These are phyloP conservation scores for Adrianichthys oophorus DNA, from an alignment of 2,797 vertebrate species.

Conservation along the genomic window DNA sequence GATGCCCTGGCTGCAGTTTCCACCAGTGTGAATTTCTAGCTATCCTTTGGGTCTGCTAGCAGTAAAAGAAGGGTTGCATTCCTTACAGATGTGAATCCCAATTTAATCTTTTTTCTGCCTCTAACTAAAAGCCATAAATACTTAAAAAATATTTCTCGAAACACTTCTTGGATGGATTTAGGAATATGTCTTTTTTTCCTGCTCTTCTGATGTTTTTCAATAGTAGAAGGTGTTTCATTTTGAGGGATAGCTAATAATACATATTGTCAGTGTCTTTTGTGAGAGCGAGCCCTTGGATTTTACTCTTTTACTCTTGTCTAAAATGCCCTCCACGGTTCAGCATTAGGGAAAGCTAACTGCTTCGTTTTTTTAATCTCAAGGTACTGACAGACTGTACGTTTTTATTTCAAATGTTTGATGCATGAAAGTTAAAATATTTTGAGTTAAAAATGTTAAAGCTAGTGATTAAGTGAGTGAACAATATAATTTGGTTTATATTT, in stretches of 20 bases:
- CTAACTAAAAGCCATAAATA: conserved; percentile 14
- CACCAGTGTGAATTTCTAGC: background rate
- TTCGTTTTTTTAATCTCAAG: conserved; percentile 57
- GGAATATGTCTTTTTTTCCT: conserved; percentile 37
- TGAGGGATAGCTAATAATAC: conserved; percentile 67
- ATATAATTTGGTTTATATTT: conserved; percentile 8
- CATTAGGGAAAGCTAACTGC: conserved; percentile 16
- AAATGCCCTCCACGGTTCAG: conserved; percentile 48
- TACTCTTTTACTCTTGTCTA: conserved; percentile 44
- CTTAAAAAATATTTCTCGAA: conserved; percentile 39
- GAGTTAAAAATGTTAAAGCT: conserved; percentile 4
- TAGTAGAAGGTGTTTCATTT: conserved; percentile 78
- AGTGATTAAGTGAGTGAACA: background rate
- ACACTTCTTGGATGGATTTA: conserved; percentile 35
- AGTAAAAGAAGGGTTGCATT: too few species aligned
- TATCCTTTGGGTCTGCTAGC: too few species aligned
- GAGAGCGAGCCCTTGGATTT: conserved; percentile 37
- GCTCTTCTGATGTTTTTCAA: conserved; percentile 64
- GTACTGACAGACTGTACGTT: conserved; percentile 55
- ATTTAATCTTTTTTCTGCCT: conserved; percentile 16
- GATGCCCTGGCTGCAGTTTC: conserved; percentile 6
- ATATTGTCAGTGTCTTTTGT: conserved; percentile 67
- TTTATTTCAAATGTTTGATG: conserved; percentile 44
- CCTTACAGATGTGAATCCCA: background rate
- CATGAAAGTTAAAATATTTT: conserved; percentile 30